A percentile compares a stretch with the other conserved stretches of the same genome.
These are phyloP conservation scores for Geophilus truncorum DNA, from an alignment of 2,888 invertebrate species.

Conservation along the genomic window DNA sequence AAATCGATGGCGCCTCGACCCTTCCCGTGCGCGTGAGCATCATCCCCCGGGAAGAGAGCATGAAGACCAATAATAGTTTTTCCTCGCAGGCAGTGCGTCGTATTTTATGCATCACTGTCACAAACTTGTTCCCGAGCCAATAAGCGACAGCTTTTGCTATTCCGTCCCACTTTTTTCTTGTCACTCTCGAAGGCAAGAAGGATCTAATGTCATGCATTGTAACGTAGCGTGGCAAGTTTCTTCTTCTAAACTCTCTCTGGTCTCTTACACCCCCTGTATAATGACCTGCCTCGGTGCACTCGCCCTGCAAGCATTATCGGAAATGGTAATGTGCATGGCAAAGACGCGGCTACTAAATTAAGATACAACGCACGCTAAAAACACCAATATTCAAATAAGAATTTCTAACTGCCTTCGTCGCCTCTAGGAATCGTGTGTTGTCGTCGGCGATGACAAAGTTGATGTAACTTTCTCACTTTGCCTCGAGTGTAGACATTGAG, in stretches of 20 bases:
- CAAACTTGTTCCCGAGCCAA: slow-evolving; percentile 24
- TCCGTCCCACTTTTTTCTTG: slow-evolving; percentile 1
- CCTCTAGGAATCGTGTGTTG: not conserved
- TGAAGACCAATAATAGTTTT: slow-evolving; percentile 27
- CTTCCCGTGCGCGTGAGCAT: slow-evolving; percentile 24
- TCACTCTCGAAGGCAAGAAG: slow-evolving; percentile 13
- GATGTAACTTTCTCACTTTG: not conserved
- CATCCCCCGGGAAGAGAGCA: slow-evolving; percentile 25
- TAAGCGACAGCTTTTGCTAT: slow-evolving; percentile 23
- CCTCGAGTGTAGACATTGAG: not conserved
- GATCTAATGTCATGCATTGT: slow-evolving; percentile 27
- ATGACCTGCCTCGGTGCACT: slow-evolving; percentile 13
- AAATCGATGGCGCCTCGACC: slow-evolving; percentile 27
- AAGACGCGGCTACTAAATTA: slow-evolving; percentile 13
- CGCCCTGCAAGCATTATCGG: slow-evolving; percentile 22
- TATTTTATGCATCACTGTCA: slow-evolving; percentile 27
- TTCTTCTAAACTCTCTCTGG: not conserved
- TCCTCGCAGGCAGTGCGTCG: slow-evolving; percentile 20
- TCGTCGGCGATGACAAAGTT: not conserved
- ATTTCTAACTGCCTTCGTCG: not conserved
- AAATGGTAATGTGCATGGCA: slow-evolving; percentile 1
- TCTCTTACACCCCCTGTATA: not conserved
- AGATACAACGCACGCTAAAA: not conserved
- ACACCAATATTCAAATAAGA: slow-evolving; percentile 24
- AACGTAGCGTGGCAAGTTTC: slow-evolving; percentile 10